Conservation (phyloP, 2,797 vertebrate species). For the Glyptemys insculpta region DNA sequence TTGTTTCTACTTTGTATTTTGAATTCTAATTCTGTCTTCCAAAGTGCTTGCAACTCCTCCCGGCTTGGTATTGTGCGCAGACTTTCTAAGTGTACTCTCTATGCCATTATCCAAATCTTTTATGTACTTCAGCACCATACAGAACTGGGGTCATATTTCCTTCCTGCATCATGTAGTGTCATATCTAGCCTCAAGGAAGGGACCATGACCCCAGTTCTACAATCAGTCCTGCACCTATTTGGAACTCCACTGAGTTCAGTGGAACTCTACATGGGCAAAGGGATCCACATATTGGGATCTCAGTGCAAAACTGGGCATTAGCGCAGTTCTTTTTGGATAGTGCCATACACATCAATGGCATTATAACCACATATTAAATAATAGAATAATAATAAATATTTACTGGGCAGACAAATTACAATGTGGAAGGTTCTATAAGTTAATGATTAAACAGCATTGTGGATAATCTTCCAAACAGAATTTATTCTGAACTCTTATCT, state of each 20-base stretch:
- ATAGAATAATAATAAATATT: not conserved
- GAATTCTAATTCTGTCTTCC: too few relatives aligned
- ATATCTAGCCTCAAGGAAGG: not conserved
- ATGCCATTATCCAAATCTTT: too few relatives aligned
- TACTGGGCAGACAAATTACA: not conserved
- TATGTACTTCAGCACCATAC: not conserved
- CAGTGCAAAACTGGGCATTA: not conserved
- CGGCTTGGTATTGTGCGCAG: too few relatives aligned
- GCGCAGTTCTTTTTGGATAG: not conserved
- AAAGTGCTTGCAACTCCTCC: too few relatives aligned
- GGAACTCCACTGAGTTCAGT: not conserved
- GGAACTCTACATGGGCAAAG: not conserved
- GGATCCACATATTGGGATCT: not conserved
- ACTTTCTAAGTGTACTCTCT: too few relatives aligned
- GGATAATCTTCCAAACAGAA: slow-evolving; percentile 9
- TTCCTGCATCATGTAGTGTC: not conserved
- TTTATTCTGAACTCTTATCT: slow-evolving; percentile 13
- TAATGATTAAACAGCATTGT: not conserved
- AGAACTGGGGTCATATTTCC: not conserved
- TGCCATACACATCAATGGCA: not conserved
- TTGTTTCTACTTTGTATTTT: too few relatives aligned
- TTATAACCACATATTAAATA: not conserved
- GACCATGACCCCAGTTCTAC: not conserved
- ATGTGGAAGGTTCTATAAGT: not conserved
- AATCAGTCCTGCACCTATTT: not conserved